phyloP scores from a whole-genome alignment of 2,797 vertebrate species.

The Forpus xanthops region DNA sequence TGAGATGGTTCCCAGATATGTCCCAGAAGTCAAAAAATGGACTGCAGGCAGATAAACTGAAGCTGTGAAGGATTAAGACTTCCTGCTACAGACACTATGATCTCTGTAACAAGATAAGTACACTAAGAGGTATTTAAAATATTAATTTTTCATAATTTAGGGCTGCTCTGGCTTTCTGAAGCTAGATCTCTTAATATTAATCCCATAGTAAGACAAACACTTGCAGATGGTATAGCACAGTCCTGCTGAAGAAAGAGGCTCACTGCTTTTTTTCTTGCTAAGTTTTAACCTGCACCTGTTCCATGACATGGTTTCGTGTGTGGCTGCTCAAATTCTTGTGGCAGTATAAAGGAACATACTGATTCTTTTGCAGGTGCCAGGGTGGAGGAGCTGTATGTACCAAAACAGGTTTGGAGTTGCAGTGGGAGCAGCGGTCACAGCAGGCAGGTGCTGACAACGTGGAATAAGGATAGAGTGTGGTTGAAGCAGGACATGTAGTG shows the following conservation, averaged over 20 bases:
- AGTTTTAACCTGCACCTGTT: neutral
- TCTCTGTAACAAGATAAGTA: neutral
- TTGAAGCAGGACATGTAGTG: neutral
- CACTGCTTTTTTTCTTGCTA: neutral
- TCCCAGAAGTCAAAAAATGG: neutral
- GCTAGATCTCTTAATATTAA: neutral
- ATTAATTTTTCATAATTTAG: neutral
- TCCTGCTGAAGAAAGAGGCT: neutral
- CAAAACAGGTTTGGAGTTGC: neutral
- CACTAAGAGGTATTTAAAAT: neutral
- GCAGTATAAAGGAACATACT: neutral
- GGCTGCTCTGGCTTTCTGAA: neutral
- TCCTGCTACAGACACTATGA: neutral
- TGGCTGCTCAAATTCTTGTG: neutral
- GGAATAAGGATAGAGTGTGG: neutral
- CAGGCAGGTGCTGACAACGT: neutral
- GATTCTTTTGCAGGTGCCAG: neutral
- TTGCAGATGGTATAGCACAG: neutral
- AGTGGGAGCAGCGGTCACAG: neutral
- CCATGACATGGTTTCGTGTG: neutral
- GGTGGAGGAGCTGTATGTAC: neutral
- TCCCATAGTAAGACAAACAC: neutral
- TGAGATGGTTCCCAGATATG: neutral
- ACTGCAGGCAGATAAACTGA: neutral
- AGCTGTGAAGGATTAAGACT: neutral